Conservation (phyloP, 2,797 vertebrate genomes). For the Melanotaenia trifasciata region DNA sequence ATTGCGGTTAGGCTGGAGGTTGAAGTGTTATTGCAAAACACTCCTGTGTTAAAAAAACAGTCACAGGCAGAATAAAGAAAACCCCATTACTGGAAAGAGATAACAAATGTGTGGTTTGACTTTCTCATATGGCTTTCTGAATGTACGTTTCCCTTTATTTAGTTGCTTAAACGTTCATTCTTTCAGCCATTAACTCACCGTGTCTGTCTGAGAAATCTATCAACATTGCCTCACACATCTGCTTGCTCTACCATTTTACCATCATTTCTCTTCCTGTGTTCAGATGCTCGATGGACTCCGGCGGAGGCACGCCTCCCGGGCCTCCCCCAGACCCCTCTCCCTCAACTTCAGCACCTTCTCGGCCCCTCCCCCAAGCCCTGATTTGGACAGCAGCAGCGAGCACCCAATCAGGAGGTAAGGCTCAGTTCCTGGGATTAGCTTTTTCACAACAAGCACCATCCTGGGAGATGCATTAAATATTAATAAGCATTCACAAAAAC, state of each 20-base stretch:
- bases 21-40: slow-evolving; percentile 59
- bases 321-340: slow-evolving; percentile 79
- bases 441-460: slow-evolving; percentile 47
- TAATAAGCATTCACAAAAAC: slow-evolving; percentile 48
- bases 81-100: neutral
- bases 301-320: slow-evolving; percentile 78
- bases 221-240: slow-evolving; percentile 1
- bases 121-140: neutral
- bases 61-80: slow-evolving; percentile 22
- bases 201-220: neutral
- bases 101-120: slow-evolving; percentile 11
- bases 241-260: slow-evolving; percentile 1
- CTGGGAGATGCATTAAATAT: slow-evolving; percentile 59
- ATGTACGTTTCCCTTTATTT: slow-evolving; percentile 4
- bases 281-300: slow-evolving; percentile 86
- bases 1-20: slow-evolving; percentile 20
- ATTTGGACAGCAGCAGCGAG: slow-evolving; percentile 77
- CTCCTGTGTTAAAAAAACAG: slow-evolving; percentile 50
- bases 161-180: neutral
- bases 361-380: slow-evolving; percentile 78
- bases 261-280: slow-evolving; percentile 5
- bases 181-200: neutral
- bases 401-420: slow-evolving; percentile 85
- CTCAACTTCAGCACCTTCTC: slow-evolving; percentile 86
- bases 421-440: slow-evolving; percentile 53